Evolutionary conservation across 2,797 vertebrate genomes (phyloP).

Genomic region (Siniperca undulata): DNA sequence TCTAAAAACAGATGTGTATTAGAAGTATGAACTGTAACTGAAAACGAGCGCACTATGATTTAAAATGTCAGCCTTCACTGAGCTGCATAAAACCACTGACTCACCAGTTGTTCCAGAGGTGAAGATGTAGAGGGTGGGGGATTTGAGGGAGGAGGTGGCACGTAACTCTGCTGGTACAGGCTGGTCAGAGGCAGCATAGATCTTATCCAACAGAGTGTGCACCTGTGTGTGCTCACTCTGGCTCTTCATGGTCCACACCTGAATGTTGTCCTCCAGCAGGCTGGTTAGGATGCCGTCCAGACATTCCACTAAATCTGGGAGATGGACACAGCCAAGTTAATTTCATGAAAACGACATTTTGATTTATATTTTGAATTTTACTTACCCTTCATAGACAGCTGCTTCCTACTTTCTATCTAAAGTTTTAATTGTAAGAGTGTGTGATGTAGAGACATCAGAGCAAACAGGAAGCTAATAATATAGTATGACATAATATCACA

Average conservation of each 20-base stretch:
- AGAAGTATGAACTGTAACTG: neutral
- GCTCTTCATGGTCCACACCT: slow-evolving; percentile 87
- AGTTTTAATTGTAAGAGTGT: neutral
- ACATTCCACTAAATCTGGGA: slow-evolving; percentile 84
- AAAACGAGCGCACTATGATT: neutral
- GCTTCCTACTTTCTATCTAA: neutral
- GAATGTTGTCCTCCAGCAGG: slow-evolving; percentile 83
- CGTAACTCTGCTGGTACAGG: slow-evolving; percentile 82
- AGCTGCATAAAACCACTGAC: slow-evolving; percentile 5
- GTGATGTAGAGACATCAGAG: neutral
- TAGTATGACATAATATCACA: neutral
- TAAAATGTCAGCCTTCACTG: neutral
- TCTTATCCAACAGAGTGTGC: slow-evolving; percentile 81
- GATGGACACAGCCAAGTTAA: neutral
- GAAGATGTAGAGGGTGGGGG: slow-evolving; percentile 93
- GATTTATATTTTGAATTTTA: neutral
- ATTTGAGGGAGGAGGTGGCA: slow-evolving; percentile 76
- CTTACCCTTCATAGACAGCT: neutral
- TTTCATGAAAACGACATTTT: neutral
- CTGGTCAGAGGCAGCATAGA: slow-evolving; percentile 79
- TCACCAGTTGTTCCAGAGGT: slow-evolving; percentile 95
- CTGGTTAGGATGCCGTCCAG: slow-evolving; percentile 86
- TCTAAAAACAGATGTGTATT: neutral
- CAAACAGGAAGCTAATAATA: neutral
- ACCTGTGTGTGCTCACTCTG: slow-evolving; percentile 62